Base-by-base conservation (phyloP, 2,113 vertebrate species). In the Peromyscus polionotus region DNA sequence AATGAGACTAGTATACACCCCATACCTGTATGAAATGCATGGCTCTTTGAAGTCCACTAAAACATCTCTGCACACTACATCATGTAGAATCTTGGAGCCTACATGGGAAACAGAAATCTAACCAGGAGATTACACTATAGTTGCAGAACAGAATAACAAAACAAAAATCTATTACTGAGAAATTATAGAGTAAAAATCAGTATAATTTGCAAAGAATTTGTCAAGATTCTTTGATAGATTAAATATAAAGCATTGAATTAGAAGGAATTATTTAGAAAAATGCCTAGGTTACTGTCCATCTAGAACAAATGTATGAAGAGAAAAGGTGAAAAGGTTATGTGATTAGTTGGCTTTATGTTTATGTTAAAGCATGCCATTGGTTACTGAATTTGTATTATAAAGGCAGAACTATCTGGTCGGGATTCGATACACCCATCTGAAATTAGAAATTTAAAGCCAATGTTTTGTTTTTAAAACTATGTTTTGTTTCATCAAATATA, bases 21-120 rank as follows among this genome's bases (percentile, higher is more conserved):
- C 36, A n/a, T 5, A 79, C 28, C 1, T 51, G 7, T 7, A 51
- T 14, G 16, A 79, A 79, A 57, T 57, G 33, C 10, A 22, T 57
- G 19, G 8, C 31, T 57, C 22, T 36, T 31, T 81, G 33, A 57
- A n/a, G 2, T 79, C 10, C 2, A 11, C 9, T 81, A 20, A 36
- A 59, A 7, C 0, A n/a, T 81, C 51, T 59, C 54, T 84, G 57
- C 6, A 61, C 17, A 83, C n/a, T 39, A 16, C 7, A 12, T 17
- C 31, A 42, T 39, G 57, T 24, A 51, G 54, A 94, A 73, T 68
- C 24, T 7, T 57, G 7, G 6, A 92, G 10, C 4, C 6, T 39
- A 31, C 0, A 13, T 70, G 31, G 5, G 5, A 28, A 72, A 26
- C 8, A 28, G 3, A 9, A 85, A 28, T 75, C 3, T 0, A 48